Base-by-base conservation (phyloP, 1,140 invertebrate species). In the Philopotamus ludificatus region DNA sequence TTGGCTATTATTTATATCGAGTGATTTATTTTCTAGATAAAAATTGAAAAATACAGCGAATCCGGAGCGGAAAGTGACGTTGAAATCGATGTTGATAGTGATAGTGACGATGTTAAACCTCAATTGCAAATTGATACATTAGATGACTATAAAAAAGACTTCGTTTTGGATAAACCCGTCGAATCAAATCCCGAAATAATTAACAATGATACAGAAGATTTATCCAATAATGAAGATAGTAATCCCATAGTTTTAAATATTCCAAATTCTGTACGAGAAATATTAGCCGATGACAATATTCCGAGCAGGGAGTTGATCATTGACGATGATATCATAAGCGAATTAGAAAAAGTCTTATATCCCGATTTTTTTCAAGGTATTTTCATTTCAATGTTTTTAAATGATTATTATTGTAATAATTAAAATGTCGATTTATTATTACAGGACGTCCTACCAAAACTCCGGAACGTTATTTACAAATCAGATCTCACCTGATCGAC, bases 401-500 rank as follows among this genome's bases (percentile, higher is more conserved):
- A n/a, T n/a, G n/a, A n/a, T n/a, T n/a, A n/a, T n/a, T n/a, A n/a
- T n/a, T n/a, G n/a, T n/a, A n/a, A n/a, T n/a, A n/a, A n/a, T n/a
- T n/a, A n/a, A n/a, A n/a, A n/a, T n/a, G 28, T 7, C 28, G 28
- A 34, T 7, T 7, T 47, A 47, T 12, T 12, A n/a, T 58, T 45
- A 28, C 23, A 70, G 68, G 61, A 15, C 73, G 81, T 58, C 70
- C 76, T 16, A 75, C 78, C 1, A 86, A 86, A 76, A 86, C 83
- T 9, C 83, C 83, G 12, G 77, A 83, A 60, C 76, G 84, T 69
- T 87, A 87, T 73, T 71, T 85, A 50, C 81, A 81, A 77, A 86
- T 87, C 47, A 76, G 86, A 47, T 86, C 84, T 72, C 82, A 83
- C 71, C 85, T 88, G 65, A 65, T 87, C 8, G 81, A 83, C 39